These are phyloP conservation scores for Thryonomys swinderianus DNA, from an alignment of 2,113 vertebrate species.

Conservation along the genomic window DNA sequence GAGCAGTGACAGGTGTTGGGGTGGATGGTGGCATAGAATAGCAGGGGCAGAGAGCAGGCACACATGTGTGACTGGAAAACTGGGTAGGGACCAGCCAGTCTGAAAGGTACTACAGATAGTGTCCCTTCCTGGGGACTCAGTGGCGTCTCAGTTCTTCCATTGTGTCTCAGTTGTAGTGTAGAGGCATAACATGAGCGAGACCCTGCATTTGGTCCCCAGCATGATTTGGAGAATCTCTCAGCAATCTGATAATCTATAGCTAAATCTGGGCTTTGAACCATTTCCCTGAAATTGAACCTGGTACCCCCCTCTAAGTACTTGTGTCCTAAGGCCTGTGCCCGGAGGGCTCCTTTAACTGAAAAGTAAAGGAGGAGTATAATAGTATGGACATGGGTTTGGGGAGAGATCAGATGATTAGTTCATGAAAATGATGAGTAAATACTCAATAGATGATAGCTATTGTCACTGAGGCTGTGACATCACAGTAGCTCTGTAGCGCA, in stretches of 20 bases:
- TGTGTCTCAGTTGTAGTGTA: background rate
- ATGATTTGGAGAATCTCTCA: background rate
- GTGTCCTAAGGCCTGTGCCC: background rate
- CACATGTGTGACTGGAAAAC: background rate
- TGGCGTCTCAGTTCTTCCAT: no score
- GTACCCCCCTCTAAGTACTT: background rate
- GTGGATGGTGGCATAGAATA: background rate
- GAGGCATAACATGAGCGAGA: background rate
- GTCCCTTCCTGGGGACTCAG: background rate
- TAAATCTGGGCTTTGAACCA: background rate
- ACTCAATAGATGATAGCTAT: background rate
- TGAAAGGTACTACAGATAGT: background rate
- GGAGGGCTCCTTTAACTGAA: background rate
- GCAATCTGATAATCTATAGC: background rate
- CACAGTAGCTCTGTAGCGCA: background rate
- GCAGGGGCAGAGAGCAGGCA: background rate
- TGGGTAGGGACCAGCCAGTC: background rate
- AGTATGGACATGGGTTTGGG: background rate
- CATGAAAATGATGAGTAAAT: background rate
- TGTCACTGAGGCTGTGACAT: background rate
- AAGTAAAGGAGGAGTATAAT: background rate
- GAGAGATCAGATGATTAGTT: background rate
- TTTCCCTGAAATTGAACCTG: background rate
- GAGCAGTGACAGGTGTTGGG: background rate
- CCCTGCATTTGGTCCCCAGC: background rate